Percentiles rank a stretch among this genome's conserved stretches.
Evolutionary conservation across 2,797 vertebrate genomes (phyloP).

Genomic region (Chaenodraco wilsoni): DNA sequence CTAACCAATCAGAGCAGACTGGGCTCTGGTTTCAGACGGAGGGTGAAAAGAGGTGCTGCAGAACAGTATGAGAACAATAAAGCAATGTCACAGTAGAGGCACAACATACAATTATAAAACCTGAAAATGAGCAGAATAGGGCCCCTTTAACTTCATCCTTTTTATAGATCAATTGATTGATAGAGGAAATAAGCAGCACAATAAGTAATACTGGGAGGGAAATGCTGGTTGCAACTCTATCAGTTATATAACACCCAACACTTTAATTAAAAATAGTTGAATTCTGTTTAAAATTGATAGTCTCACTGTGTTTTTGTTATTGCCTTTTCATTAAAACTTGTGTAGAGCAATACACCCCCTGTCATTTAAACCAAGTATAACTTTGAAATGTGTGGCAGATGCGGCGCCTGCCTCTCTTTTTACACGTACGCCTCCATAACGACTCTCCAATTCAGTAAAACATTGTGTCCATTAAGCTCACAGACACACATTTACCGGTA

Average conservation of each 20-base stretch:
- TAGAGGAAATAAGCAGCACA: neutral
- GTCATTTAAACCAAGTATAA: slow-evolving; percentile 19
- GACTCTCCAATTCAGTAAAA: slow-evolving; percentile 28
- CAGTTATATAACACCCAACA: neutral
- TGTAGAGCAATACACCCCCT: slow-evolving; percentile 27
- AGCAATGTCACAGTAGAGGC: no score
- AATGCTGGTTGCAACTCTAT: neutral
- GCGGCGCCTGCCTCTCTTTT: slow-evolving; percentile 21
- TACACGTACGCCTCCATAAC: slow-evolving; percentile 11
- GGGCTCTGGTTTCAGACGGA: no score
- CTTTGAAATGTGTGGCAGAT: slow-evolving; percentile 45
- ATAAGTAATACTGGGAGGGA: neutral
- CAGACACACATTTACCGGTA: slow-evolving; percentile 10
- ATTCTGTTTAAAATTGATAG: neutral
- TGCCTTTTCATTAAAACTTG: slow-evolving; percentile 16
- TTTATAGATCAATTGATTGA: slow-evolving; percentile 1
- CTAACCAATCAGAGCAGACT: no score
- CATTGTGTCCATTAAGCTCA: slow-evolving; percentile 35
- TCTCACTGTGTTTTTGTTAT: neutral
- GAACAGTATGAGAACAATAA: no score
- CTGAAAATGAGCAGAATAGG: no score
- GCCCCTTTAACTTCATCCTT: no score
- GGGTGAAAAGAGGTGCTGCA: no score
- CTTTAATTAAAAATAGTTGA: neutral
- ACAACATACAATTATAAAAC: no score